Base-by-base conservation (phyloP, 37 sponge, comb jelly and placozoan genomes). In the Spongia lamella region DNA sequence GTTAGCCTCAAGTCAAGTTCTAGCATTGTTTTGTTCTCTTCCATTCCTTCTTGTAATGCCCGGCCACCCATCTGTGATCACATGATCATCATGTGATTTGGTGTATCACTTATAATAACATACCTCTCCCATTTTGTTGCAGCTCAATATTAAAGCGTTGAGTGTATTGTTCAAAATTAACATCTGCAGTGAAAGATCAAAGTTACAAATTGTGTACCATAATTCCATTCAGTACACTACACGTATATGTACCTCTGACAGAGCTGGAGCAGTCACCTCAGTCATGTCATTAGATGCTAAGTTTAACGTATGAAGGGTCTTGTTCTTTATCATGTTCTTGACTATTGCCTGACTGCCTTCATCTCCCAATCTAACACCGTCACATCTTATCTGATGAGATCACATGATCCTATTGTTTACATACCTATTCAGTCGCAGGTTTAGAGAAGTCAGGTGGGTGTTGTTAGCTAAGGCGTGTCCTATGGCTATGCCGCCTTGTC, bases 161-260 rank as follows among this genome's bases (percentile, higher is more conserved):
- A 96, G 78, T 30, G 83, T 81, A 68, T 80, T 70, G 67, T 96
- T 96, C 1, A 62, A 61, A 22, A 81, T 69, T 25, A 89, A 61
- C 43, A 94, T 52, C 91, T 90, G 36, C n/a, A 51, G 17, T 21
- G 21, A 15, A 22, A 43, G 5, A 43, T 43, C 5, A 43, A 13
- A 43, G 47, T 5, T 43, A 13, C 7, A n/a, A n/a, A n/a, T n/a
- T n/a, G 9, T 43, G 47, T 13, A 43, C 5, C 47, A 43, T 43
- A 13, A 13, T 43, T 43, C 9, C 47, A 43, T 13, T 5, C 47
- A 5, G 9, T 43, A 43, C 47, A 43, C n/a, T n/a, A n/a, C n/a
- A n/a, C n/a, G n/a, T n/a, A n/a, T n/a, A n/a, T n/a, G n/a, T n/a
- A 92, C 96, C 72, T 96, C 94, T 26, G 91, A 55, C 17, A 96